These are phyloP conservation scores for Sphenopsis melanotis DNA, from an alignment of 2,797 vertebrate species.

Conservation along the genomic window DNA sequence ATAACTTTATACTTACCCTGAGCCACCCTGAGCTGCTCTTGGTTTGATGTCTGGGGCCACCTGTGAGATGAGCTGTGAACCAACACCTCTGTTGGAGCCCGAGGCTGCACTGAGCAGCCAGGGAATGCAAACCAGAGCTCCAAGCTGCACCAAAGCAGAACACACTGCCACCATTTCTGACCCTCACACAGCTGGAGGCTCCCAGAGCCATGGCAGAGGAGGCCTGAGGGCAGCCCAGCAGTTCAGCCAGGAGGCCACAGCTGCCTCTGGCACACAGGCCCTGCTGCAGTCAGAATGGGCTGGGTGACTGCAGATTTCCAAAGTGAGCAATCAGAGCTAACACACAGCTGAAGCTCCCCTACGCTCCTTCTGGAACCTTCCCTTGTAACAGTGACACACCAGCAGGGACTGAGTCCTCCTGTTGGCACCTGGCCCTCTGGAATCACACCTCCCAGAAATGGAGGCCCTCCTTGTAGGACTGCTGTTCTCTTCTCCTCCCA, in stretches of 20 bases:
- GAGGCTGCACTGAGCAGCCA: neutral
- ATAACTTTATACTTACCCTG: neutral
- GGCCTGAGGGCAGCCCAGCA: neutral
- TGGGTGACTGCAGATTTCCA: neutral
- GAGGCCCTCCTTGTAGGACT: neutral
- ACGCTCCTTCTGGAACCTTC: neutral
- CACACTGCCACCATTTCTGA: neutral
- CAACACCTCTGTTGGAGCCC: neutral
- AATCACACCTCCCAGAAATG: fast-evolving
- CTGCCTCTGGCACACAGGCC: neutral
- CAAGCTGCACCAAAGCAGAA: neutral
- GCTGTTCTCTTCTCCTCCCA: neutral
- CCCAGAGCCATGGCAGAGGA: neutral
- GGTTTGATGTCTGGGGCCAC: neutral
- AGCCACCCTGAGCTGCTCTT: neutral
- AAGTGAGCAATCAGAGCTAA: neutral
- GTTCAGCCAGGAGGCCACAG: neutral
- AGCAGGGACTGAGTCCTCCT: neutral
- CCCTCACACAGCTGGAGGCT: neutral
- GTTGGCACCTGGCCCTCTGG: neutral
- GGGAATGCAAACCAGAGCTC: neutral
- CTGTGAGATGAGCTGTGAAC: neutral
- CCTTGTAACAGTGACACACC: neutral
- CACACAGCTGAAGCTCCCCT: neutral
- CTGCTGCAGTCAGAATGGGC: fast-evolving